A percentile compares a stretch with the other conserved stretches of the same genome.
phyloP scores from a whole-genome alignment of 2,888 invertebrate genomes.

The Archips xylosteana region DNA sequence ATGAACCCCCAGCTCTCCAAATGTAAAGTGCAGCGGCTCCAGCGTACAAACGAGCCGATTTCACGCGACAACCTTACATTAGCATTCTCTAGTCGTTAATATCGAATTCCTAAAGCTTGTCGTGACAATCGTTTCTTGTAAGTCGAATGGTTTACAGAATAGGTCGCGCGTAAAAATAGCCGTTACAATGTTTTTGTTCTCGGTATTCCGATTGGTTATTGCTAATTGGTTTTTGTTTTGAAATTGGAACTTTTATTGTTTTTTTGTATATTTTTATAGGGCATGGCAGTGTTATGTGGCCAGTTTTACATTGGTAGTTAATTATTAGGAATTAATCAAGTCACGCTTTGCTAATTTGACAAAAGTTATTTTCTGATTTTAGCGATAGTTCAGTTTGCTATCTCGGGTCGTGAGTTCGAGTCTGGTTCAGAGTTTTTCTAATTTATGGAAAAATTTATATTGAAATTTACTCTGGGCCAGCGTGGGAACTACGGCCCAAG shows the following conservation, averaged over 20 bases:
- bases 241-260: conserved; percentile 19
- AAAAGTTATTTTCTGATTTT: too few relatives aligned
- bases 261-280: background rate
- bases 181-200: conserved; percentile 37
- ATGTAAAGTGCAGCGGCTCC: conserved; percentile 48
- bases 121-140: conserved; percentile 58
- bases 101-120: conserved; percentile 63
- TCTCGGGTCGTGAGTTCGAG: too few relatives aligned
- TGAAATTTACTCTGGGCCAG: too few relatives aligned
- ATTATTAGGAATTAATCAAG: background rate
- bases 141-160: conserved; percentile 61
- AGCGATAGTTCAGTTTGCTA: too few relatives aligned
- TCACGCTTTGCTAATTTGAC: too few relatives aligned
- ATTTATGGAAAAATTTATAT: too few relatives aligned
- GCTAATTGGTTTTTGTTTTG: conserved; percentile 27
- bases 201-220: conserved; percentile 20
- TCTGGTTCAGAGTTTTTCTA: too few relatives aligned
- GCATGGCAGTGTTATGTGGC: background rate
- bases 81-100: conserved; percentile 60
- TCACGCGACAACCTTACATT: conserved; percentile 57
- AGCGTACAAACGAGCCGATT: conserved; percentile 58
- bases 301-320: background rate
- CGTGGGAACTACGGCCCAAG: too few relatives aligned
- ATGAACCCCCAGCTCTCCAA: conserved; percentile 39
- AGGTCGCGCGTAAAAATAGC: conserved; percentile 46